A percentile compares a stretch with the other conserved stretches of the same genome.
These are phyloP conservation scores for Yponomeuta plumbellus DNA, from an alignment of 2,888 invertebrate species.

Conservation along the genomic window DNA sequence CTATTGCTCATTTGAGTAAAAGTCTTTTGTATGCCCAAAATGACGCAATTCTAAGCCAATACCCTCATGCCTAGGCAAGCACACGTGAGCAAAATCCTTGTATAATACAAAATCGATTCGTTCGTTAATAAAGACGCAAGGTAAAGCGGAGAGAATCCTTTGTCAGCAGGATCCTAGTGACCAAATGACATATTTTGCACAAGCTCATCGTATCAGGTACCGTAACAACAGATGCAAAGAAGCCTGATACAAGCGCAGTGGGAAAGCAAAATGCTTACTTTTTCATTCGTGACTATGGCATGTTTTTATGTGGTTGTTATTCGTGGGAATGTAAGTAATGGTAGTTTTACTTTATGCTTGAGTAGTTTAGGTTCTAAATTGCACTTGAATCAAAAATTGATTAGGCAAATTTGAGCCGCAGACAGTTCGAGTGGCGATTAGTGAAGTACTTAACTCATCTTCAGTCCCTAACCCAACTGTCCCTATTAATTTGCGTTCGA, in stretches of 20 bases:
- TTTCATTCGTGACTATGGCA: conserved; percentile 66
- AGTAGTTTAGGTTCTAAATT: conserved; percentile 23
- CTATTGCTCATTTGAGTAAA: conserved; percentile 20
- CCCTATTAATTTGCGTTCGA: conserved; percentile 59
- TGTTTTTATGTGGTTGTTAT: conserved; percentile 60
- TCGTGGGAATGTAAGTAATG: conserved; percentile 68
- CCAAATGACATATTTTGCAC: conserved; percentile 58
- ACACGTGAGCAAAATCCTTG: conserved; percentile 55
- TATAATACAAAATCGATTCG: conserved; percentile 20
- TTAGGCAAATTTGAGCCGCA: conserved; percentile 40
- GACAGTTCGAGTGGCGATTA: conserved; percentile 51
- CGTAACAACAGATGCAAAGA: conserved; percentile 54
- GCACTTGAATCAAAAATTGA: conserved; percentile 35
- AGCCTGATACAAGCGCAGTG: conserved; percentile 44
- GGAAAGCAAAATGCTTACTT: conserved; percentile 66
- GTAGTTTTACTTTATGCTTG: conserved; percentile 24
- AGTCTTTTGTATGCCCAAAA: conserved; percentile 35
- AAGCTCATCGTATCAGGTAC: conserved; percentile 52
- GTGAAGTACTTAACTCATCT: conserved; percentile 47
- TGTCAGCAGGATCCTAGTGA: conserved; percentile 44
- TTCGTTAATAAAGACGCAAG: conserved; percentile 7
- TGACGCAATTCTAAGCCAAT: conserved; percentile 25
- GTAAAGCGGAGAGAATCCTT: conserved; percentile 30
- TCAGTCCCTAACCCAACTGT: conserved; percentile 46
- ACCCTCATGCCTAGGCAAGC: conserved; percentile 48